phyloP scores from a whole-genome alignment of 2,797 vertebrate genomes.

The Spea hammondii region DNA sequence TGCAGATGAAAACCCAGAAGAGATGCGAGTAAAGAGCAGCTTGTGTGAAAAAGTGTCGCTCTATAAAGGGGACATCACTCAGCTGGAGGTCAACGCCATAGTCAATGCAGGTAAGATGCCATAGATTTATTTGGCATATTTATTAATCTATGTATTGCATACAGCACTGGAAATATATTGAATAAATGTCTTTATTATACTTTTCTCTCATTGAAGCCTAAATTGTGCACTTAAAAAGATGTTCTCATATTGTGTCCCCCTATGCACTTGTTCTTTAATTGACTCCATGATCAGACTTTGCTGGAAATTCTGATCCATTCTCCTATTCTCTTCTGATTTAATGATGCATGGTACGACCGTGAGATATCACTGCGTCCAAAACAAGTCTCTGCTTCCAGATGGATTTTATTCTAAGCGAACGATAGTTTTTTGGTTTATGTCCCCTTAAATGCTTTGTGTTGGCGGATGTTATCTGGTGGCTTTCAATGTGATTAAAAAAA shows the following conservation, averaged over 20 bases:
- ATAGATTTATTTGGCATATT: not conserved
- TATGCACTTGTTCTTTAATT: conserved; percentile 1
- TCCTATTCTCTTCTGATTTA: conserved; percentile 1
- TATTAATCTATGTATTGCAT: not conserved
- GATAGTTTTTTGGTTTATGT: not conserved
- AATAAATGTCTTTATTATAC: no score
- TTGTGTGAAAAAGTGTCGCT: conserved; percentile 90
- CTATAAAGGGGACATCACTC: conserved; percentile 94
- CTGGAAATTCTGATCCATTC: not conserved
- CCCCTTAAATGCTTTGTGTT: not conserved
- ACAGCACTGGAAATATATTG: not conserved
- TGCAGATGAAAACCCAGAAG: conserved; percentile 75
- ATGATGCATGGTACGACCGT: conserved; percentile 11
- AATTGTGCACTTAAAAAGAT: conserved; percentile 15
- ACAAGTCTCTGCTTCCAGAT: not conserved
- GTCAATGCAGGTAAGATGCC: conserved; percentile 91
- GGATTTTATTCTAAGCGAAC: not conserved
- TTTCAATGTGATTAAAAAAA: not conserved
- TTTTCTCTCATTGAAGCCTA: not conserved
- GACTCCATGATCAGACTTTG: not conserved
- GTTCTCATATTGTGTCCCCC: not conserved
- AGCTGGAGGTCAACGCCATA: conserved; percentile 92
- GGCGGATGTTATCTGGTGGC: not conserved
- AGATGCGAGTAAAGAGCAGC: conserved; percentile 68
- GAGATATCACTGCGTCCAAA: not conserved